A percentile compares a stretch with the other conserved stretches of the same genome.
Evolutionary conservation across 2,888 invertebrate genomes (phyloP).

Genomic region (Marronus borbonicus): DNA sequence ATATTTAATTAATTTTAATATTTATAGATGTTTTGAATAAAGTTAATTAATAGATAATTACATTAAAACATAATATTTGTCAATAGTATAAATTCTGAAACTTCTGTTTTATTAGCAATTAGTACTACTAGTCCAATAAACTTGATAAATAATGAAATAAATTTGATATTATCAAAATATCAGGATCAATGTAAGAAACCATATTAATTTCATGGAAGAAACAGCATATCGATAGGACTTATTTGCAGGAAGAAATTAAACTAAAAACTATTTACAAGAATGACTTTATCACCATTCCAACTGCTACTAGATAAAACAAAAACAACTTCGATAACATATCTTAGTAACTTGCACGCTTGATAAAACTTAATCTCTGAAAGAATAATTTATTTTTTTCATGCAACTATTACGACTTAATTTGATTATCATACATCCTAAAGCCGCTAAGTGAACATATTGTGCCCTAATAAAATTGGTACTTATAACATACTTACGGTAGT

Average conservation of each 20-base stretch:
- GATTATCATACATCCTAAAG: slow-evolving; percentile 3
- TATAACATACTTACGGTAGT: slow-evolving; percentile 75
- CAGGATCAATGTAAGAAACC: too few species aligned
- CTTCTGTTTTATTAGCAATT: too few species aligned
- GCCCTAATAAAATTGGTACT: not conserved
- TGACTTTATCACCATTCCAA: not conserved
- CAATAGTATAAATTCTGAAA: too few species aligned
- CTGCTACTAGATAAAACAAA: not conserved
- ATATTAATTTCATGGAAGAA: too few species aligned
- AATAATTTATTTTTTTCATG: not conserved
- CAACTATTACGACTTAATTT: not conserved
- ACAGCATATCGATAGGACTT: not conserved
- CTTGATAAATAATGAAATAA: too few species aligned
- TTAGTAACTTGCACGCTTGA: not conserved
- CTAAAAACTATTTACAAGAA: not conserved
- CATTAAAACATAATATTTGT: too few species aligned
- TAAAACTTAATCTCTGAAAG: slow-evolving; percentile 1
- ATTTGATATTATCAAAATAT: too few species aligned
- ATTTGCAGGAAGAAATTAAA: not conserved
- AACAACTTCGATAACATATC: slow-evolving; percentile 6
- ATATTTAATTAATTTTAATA: too few species aligned
- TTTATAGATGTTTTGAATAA: too few species aligned
- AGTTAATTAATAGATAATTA: too few species aligned
- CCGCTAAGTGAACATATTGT: not conserved
- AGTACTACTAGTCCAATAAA: too few species aligned